phyloP scores from a whole-genome alignment of 1,140 invertebrate genomes.

The Drosophila punjabiensis region DNA sequence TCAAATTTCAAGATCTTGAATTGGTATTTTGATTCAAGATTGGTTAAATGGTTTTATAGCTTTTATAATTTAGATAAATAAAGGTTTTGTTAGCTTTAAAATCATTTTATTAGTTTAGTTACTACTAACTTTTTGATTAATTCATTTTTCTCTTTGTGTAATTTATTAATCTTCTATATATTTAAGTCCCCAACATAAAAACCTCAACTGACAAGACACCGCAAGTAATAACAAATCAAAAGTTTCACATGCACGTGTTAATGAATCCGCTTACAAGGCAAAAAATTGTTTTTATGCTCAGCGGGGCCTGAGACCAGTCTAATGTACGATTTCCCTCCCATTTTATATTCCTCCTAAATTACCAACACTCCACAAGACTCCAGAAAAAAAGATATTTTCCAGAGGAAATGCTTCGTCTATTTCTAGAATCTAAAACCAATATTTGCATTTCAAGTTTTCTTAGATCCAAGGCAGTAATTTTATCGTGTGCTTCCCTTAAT shows the following conservation, averaged over 20 bases:
- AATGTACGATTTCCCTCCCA: constrained; percentile 30
- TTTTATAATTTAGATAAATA: background rate
- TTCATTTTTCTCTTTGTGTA: constrained; percentile 18
- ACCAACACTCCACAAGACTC: background rate
- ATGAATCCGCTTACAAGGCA: constrained; percentile 69
- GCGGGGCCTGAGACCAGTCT: constrained; percentile 12
- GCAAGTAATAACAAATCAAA: constrained; percentile 18
- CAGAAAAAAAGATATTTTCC: background rate
- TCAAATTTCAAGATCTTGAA: background rate
- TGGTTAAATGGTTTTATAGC: background rate
- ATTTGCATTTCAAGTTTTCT: constrained; percentile 48
- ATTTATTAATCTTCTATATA: constrained; percentile 5
- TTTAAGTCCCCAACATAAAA: constrained; percentile 9
- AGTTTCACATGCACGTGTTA: constrained; percentile 56
- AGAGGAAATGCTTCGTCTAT: constrained; percentile 51
- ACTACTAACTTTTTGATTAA: background rate
- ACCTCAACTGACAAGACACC: background rate
- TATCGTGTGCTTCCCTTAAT: constrained; percentile 62
- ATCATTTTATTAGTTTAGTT: too few relatives aligned
- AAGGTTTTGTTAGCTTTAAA: background rate
- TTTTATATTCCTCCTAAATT: background rate
- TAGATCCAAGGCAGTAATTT: constrained; percentile 21
- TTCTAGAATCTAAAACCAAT: constrained; percentile 62
- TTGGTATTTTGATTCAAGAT: background rate
- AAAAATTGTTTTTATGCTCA: constrained; percentile 33